Conservation (phyloP, 1,140 invertebrate species). For the Halotydeus destructor region DNA sequence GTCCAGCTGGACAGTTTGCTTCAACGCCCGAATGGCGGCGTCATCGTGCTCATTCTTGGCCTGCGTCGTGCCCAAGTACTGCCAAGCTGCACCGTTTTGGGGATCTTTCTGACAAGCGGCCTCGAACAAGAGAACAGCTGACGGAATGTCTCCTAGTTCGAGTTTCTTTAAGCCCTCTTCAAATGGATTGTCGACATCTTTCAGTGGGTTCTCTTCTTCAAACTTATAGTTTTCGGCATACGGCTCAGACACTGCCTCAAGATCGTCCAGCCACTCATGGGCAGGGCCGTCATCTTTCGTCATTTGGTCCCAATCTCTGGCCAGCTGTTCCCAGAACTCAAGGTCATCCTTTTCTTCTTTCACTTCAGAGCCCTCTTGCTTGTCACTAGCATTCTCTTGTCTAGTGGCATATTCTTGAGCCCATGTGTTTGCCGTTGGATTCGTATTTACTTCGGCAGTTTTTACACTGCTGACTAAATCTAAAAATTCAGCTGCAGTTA, state of each 20-base stretch:
- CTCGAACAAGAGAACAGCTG: constrained; percentile 89
- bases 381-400: neutral
- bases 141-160: constrained; percentile 66
- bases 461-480: neutral
- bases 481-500: neutral
- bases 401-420: neutral
- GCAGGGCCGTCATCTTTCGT: constrained; percentile 19
- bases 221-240: constrained; percentile 46
- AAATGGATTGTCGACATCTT: constrained; percentile 37
- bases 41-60: constrained; percentile 67
- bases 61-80: constrained; percentile 48
- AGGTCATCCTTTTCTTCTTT: constrained; percentile 27
- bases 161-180: constrained; percentile 63
- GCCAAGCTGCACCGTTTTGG: constrained; percentile 44
- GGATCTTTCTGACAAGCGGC: constrained; percentile 70
- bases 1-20: constrained; percentile 52
- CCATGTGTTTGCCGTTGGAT: neutral
- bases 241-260: neutral
- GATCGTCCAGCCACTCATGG: neutral
- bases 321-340: constrained; percentile 49
- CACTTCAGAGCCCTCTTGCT: neutral
- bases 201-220: constrained; percentile 51
- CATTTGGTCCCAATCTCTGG: constrained; percentile 52
- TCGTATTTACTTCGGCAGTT: neutral
- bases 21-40: constrained; percentile 29